phyloP scores from a whole-genome alignment of 2,888 invertebrate genomes.

The Onthophagus sagittarius region DNA sequence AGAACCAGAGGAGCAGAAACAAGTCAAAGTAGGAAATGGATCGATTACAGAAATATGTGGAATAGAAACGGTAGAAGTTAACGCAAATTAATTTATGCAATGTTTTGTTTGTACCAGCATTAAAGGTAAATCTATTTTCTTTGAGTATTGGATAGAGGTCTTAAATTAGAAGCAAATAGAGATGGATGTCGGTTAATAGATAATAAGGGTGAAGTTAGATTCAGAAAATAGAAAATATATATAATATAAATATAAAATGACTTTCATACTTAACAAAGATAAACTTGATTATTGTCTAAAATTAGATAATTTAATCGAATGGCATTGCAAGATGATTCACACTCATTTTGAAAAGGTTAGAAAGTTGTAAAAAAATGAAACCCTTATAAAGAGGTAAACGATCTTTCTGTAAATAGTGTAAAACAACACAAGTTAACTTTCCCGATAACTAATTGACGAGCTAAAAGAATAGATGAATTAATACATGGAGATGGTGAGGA shows the following conservation, averaged over 20 bases:
- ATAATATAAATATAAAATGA: slow-evolving; percentile 3
- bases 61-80: slow-evolving; percentile 19
- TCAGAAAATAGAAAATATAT: background rate
- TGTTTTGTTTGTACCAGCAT: slow-evolving; percentile 23
- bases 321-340: slow-evolving; percentile 17
- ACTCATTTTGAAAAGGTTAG: slow-evolving; percentile 16
- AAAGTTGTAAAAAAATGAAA: too few relatives aligned
- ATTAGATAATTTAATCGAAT: background rate
- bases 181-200: slow-evolving; percentile 16
- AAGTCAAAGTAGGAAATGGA: slow-evolving; percentile 24
- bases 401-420: too few relatives aligned
- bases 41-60: slow-evolving; percentile 19
- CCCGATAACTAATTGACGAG: too few relatives aligned
- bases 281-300: background rate
- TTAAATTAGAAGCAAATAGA: slow-evolving; percentile 16
- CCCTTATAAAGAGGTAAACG: too few relatives aligned
- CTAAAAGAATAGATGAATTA: too few relatives aligned
- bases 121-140: slow-evolving; percentile 24
- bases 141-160: slow-evolving; percentile 24
- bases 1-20: background rate
- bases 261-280: background rate
- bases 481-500: too few relatives aligned
- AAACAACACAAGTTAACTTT: too few relatives aligned
- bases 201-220: background rate
- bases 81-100: slow-evolving; percentile 19